A percentile compares a stretch with the other conserved stretches of the same genome.
Evolutionary conservation across 2,797 vertebrate species (phyloP).

Genomic region (Sebastes cheni): DNA sequence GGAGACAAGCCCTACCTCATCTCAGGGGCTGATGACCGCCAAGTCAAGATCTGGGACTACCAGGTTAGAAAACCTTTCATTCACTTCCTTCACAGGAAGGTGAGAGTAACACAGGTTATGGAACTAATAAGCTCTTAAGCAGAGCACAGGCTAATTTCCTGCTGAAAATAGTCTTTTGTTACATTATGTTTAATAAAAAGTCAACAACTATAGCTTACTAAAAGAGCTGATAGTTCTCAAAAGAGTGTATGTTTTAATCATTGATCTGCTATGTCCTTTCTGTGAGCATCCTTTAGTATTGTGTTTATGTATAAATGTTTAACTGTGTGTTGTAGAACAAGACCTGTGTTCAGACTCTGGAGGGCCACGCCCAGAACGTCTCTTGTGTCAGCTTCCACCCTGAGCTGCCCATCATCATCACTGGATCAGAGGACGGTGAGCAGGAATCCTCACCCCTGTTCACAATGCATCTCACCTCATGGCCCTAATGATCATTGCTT

Average conservation of each 20-base stretch:
- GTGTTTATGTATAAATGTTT: background rate
- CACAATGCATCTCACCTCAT: background rate
- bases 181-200: background rate
- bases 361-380: slow-evolving; percentile 97
- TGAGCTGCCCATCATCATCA: slow-evolving; percentile 97
- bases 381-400: slow-evolving; percentile 98
- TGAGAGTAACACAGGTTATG: background rate
- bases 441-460: background rate
- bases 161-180: background rate
- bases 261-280: background rate
- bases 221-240: background rate
- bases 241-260: background rate
- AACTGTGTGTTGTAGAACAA: slow-evolving; percentile 86
- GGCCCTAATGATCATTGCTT: background rate
- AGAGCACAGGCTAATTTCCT: background rate
- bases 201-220: background rate
- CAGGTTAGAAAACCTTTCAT: slow-evolving; percentile 82
- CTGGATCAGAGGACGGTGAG: slow-evolving; percentile 97
- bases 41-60: slow-evolving; percentile 99
- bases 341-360: slow-evolving; percentile 96
- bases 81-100: background rate
- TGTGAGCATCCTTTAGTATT: background rate
- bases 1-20: slow-evolving; percentile 98
- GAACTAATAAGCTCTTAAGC: background rate
- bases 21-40: slow-evolving; percentile 95